These are phyloP conservation scores for Tribolium castaneum DNA, from an alignment of 1,140 invertebrate genomes.

Conservation along the genomic window DNA sequence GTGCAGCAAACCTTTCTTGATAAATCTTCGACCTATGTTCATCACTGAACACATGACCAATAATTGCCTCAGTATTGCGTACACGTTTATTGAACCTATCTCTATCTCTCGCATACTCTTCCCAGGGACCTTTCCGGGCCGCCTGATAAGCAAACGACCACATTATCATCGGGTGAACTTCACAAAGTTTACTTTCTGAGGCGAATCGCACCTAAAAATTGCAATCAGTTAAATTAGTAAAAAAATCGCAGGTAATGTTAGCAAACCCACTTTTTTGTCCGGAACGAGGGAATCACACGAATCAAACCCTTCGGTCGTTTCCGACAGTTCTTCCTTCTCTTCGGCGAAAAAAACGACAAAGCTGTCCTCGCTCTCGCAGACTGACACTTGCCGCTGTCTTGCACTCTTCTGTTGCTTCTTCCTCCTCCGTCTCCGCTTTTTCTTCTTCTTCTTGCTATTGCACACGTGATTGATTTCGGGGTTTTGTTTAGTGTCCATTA, in stretches of 20 bases:
- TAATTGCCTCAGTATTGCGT: slow-evolving; percentile 60
- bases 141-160: slow-evolving; percentile 74
- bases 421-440: slow-evolving; percentile 2
- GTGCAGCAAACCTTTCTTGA: slow-evolving; percentile 65
- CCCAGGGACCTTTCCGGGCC: slow-evolving; percentile 74
- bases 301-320: slow-evolving; percentile 38
- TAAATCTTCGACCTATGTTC: slow-evolving; percentile 69
- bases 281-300: slow-evolving; percentile 13
- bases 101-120: slow-evolving; percentile 70
- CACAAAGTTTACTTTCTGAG: slow-evolving; percentile 63
- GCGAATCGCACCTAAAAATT: slow-evolving; percentile 72
- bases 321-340: slow-evolving; percentile 22
- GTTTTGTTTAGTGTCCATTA: not conserved
- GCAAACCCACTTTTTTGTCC: not conserved
- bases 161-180: slow-evolving; percentile 70
- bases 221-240: slow-evolving; percentile 44
- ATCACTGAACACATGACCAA: slow-evolving; percentile 66
- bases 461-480: not conserved
- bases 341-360: slow-evolving; percentile 55
- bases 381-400: slow-evolving; percentile 44
- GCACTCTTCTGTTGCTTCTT: not conserved
- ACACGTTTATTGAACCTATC: slow-evolving; percentile 70
- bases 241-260: not conserved
- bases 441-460: slow-evolving; percentile 38
- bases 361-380: slow-evolving; percentile 56